Evolutionary conservation across 2,797 vertebrate genomes (phyloP), one percentile per base, ranked within the genome.

Genomic region (Picus viridis): DNA sequence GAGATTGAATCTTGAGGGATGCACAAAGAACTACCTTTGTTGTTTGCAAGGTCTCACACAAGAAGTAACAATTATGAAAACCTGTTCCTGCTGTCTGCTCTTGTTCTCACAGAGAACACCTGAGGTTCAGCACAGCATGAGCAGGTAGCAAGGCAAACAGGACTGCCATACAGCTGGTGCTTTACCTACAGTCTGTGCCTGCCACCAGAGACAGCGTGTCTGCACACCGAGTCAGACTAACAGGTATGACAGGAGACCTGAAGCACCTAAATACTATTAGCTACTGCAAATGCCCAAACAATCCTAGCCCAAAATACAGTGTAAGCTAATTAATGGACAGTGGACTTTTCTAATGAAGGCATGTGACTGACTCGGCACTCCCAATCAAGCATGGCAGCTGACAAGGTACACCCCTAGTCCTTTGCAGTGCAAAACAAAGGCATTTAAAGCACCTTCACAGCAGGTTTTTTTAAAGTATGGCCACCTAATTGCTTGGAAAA

Each of bases 401-500:
- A 19, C 49, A 89, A 7, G 0, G 7, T 45, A 26, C 12, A 10
- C 30, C 8, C 32, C n/a, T n/a, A 36, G 27, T 51, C 27, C 43
- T 64, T 34, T 43, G 20, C 39, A 45, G 68, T 1, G 4, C 29
- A 57, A 54, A 88, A 78, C 36, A 91, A 71, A 75, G 67, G 49
- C 59, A 49, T 78, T 59, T 51, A 69, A 91, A 89, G 47, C 57
- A 83, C 27, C 59, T 64, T 62, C 54, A 76, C 24, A 24, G 30
- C 27, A 89, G 82, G 53, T 58, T 81, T 12, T 12, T 86, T 90
- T 41, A 41, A 89, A 82, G 82, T 79, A 83, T 6, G 12, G 34
- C 20, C 36, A 61, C 45, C 70, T 57, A 39, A 88, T 64, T 70
- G 49, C 54, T 88, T 71, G 80, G 27, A 73, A 92, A 68, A 43